These are phyloP conservation scores for Tinea pellionella DNA, from an alignment of 2,888 invertebrate species.

Conservation along the genomic window DNA sequence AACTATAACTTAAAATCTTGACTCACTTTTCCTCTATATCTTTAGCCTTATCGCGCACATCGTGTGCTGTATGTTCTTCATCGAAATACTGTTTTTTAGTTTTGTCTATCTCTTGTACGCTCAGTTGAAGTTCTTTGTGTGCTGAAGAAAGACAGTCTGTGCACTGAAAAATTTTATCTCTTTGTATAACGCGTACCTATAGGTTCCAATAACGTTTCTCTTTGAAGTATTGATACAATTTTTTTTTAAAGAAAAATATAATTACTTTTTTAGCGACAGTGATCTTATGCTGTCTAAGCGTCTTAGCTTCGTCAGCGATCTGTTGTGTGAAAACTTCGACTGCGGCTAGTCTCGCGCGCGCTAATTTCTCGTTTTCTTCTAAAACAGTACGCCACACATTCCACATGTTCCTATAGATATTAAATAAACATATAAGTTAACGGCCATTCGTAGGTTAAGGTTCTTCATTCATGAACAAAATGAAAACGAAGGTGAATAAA, in stretches of 20 bases:
- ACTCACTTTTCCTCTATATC: slow-evolving; percentile 93
- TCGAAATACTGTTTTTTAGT: slow-evolving; percentile 95
- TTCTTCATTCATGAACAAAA: too few species aligned
- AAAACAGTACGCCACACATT: slow-evolving; percentile 96
- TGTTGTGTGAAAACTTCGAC: slow-evolving; percentile 96
- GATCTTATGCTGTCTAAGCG: slow-evolving; percentile 84
- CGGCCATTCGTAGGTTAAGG: too few species aligned
- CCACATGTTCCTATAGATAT: slow-evolving; percentile 89
- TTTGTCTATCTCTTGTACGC: slow-evolving; percentile 92
- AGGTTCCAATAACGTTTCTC: neutral
- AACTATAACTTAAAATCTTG: neutral
- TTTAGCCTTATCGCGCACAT: slow-evolving; percentile 93
- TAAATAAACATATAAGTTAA: neutral
- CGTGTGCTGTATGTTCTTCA: slow-evolving; percentile 95
- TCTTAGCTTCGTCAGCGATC: slow-evolving; percentile 93
- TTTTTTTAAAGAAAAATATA: neutral
- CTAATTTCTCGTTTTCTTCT: slow-evolving; percentile 94
- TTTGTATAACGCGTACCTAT: neutral
- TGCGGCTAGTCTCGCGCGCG: slow-evolving; percentile 89
- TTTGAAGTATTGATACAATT: neutral
- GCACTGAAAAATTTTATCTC: slow-evolving; percentile 55
- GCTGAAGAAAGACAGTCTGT: slow-evolving; percentile 85
- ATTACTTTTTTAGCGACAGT: slow-evolving; percentile 82
- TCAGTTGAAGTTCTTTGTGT: slow-evolving; percentile 89
- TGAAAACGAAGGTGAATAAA: too few species aligned